A percentile compares a stretch with the other conserved stretches of the same genome.
Evolutionary conservation across 2,113 vertebrate genomes (phyloP).

Genomic region (Collichthys lucidus): DNA sequence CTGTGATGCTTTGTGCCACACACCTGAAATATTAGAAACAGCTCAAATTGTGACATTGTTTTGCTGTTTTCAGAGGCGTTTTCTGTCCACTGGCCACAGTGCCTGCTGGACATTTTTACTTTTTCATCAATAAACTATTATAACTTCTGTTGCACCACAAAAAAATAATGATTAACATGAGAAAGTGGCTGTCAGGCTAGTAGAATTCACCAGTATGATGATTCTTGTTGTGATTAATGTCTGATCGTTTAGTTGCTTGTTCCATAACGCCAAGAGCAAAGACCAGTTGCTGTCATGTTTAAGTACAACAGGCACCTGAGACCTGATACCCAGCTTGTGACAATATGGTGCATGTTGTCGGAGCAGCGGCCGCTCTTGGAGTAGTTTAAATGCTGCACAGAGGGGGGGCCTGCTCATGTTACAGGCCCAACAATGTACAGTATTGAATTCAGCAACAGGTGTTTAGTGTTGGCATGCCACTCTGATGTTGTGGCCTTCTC

Average conservation of each 20-base stretch:
- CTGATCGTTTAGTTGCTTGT: conserved; percentile 3
- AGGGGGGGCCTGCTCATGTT: conserved; percentile 58
- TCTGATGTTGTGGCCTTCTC: conserved; percentile 14
- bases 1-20: neutral
- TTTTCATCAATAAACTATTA: neutral
- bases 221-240: neutral
- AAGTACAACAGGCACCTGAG: conserved; percentile 52
- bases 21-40: neutral
- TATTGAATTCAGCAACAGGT: conserved; percentile 74
- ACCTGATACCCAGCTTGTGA: conserved; percentile 50
- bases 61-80: neutral
- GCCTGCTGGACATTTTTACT: neutral
- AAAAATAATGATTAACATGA: neutral
- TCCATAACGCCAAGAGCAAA: neutral
- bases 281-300: conserved; percentile 46
- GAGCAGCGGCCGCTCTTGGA: conserved; percentile 13
- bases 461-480: conserved; percentile 55
- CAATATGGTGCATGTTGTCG: conserved; percentile 58
- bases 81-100: neutral
- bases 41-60: neutral
- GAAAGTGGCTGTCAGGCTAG: neutral
- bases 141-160: neutral
- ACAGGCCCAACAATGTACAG: conserved; percentile 54
- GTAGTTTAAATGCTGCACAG: conserved; percentile 41
- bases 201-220: neutral